A percentile compares a stretch with the other conserved stretches of the same genome.
Conservation (phyloP, 2,888 invertebrate species). For the Phortica okadai region DNA sequence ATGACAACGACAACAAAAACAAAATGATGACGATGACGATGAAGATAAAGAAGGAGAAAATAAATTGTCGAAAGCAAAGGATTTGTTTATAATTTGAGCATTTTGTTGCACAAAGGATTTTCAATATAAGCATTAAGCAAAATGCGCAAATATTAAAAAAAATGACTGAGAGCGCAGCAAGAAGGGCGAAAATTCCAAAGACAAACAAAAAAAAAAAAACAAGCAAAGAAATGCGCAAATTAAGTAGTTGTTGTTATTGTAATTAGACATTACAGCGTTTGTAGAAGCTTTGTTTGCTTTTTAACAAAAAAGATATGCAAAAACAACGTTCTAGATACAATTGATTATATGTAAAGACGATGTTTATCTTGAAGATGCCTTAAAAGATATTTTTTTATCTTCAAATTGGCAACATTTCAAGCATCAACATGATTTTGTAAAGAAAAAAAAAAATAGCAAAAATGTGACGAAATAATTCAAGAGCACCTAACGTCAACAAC, state of each 20-base stretch:
- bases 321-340: too few relatives aligned
- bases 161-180: background rate
- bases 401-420: too few relatives aligned
- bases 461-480: background rate
- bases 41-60: conserved; percentile 34
- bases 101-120: conserved; percentile 11
- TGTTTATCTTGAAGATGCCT: too few relatives aligned
- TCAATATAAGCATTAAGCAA: conserved; percentile 14
- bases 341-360: too few relatives aligned
- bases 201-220: background rate
- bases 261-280: background rate
- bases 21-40: background rate
- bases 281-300: too few relatives aligned
- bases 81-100: conserved; percentile 26
- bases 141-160: background rate
- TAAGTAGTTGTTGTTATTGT: background rate
- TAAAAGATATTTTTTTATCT: too few relatives aligned
- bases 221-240: background rate
- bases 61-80: background rate
- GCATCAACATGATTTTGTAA: too few relatives aligned
- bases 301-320: too few relatives aligned
- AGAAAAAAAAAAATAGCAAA: background rate
- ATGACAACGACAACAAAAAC: conserved; percentile 49
- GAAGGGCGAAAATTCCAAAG: background rate
- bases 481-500: background rate